These are phyloP conservation scores for Monomorium pharaonis DNA, from an alignment of 1,140 invertebrate genomes.

Conservation along the genomic window DNA sequence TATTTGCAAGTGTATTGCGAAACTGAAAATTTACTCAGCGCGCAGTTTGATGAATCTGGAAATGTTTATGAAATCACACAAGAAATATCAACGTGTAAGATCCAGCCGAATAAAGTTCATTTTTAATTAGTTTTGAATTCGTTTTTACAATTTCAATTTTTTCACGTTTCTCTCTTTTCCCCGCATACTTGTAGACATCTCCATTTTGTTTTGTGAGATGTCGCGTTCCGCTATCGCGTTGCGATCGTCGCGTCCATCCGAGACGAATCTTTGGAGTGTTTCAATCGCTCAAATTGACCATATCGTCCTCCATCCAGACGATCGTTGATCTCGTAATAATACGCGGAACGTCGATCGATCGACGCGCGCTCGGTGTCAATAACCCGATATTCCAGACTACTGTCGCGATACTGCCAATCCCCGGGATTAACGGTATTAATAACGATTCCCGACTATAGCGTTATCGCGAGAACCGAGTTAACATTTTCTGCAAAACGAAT, in stretches of 20 bases:
- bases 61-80: no score
- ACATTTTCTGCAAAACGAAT: constrained; percentile 39
- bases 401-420: constrained; percentile 21
- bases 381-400: constrained; percentile 27
- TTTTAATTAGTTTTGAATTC: no score
- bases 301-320: background rate
- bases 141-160: background rate
- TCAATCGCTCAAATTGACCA: constrained; percentile 12
- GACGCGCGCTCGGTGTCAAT: constrained; percentile 21
- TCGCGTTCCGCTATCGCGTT: constrained; percentile 2
- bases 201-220: background rate
- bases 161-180: background rate
- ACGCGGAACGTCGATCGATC: background rate
- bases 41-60: no score
- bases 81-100: no score
- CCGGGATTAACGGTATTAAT: constrained; percentile 47
- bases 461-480: constrained; percentile 47
- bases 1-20: no score
- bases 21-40: no score
- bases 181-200: background rate
- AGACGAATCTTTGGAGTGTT: constrained; percentile 24
- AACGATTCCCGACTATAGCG: constrained; percentile 23
- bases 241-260: background rate
- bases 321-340: constrained; percentile 14
- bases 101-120: no score